Evolutionary conservation across 2,113 vertebrate genomes (phyloP).

Genomic region (Mellivora capensis): DNA sequence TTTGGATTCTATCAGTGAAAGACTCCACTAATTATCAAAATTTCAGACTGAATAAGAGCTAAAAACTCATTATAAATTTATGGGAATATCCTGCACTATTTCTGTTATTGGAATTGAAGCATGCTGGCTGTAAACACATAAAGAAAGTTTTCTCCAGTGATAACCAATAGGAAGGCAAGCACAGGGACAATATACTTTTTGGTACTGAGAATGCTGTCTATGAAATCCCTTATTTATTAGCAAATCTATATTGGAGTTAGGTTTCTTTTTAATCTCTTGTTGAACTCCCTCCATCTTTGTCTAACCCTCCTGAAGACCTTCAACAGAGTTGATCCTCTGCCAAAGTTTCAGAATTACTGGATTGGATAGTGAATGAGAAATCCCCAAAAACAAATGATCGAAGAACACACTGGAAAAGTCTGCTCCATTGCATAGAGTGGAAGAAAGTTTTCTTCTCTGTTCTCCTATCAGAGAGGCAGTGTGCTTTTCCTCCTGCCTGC

Average conservation of each 20-base stretch:
- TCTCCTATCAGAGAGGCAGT: neutral
- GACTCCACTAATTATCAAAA: neutral
- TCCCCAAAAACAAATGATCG: neutral
- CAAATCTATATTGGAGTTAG: neutral
- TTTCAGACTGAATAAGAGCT: neutral
- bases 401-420: neutral
- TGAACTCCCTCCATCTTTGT: neutral
- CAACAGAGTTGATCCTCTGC: neutral
- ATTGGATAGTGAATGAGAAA: conserved; percentile 5
- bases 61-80: neutral
- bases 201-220: neutral
- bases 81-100: neutral
- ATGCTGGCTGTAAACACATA: neutral
- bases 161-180: neutral
- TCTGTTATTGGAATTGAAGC: neutral
- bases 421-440: neutral
- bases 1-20: neutral
- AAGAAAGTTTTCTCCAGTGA: neutral
- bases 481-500: neutral
- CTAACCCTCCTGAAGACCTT: neutral
- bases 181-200: neutral
- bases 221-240: conserved; percentile 26
- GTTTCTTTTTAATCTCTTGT: conserved; percentile 31
- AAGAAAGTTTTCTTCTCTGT: neutral
- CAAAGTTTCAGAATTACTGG: neutral